Percentiles rank a stretch among this genome's conserved stretches.
These are phyloP conservation scores for Leptinotarsa undecemlineata DNA, from an alignment of 1,140 invertebrate species.

Conservation along the genomic window DNA sequence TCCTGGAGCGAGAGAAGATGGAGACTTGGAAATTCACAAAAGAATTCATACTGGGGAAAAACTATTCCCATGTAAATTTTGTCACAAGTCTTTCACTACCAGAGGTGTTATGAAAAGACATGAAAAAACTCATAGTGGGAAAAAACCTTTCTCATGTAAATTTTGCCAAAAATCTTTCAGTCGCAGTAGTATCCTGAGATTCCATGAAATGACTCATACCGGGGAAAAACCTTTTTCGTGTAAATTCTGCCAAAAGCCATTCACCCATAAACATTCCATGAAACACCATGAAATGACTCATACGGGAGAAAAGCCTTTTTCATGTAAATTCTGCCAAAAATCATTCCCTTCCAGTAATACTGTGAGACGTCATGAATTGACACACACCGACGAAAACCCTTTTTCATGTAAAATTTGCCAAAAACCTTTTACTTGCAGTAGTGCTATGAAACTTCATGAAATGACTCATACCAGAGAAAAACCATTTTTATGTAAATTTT, in stretches of 20 bases:
- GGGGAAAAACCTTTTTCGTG: not conserved
- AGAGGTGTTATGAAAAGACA: conserved; percentile 40
- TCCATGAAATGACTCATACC: not conserved
- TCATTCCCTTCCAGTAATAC: not conserved
- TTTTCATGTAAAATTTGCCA: conserved; percentile 66
- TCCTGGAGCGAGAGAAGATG: conserved; percentile 31
- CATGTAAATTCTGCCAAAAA: not conserved
- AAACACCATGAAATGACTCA: not conserved
- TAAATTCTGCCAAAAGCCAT: not conserved
- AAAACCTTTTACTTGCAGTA: conserved; percentile 49
- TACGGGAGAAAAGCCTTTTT: conserved; percentile 6
- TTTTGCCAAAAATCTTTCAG: not conserved
- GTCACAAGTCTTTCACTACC: not conserved
- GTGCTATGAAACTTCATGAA: conserved; percentile 55
- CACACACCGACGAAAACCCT: conserved; percentile 61
- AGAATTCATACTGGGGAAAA: not conserved
- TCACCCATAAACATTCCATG: not conserved
- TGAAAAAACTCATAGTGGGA: conserved; percentile 64
- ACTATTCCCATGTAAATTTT: not conserved
- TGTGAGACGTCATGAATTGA: conserved; percentile 29
- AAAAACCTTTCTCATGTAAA: not conserved
- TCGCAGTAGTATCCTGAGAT: not conserved
- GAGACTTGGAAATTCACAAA: conserved; percentile 34
- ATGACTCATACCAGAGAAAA: conserved; percentile 61
- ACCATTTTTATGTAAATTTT: conserved; percentile 58